Evolutionary conservation across 2,113 vertebrate genomes (phyloP), one percentile per base, ranked within the genome.

Genomic region (Limanda limanda): DNA sequence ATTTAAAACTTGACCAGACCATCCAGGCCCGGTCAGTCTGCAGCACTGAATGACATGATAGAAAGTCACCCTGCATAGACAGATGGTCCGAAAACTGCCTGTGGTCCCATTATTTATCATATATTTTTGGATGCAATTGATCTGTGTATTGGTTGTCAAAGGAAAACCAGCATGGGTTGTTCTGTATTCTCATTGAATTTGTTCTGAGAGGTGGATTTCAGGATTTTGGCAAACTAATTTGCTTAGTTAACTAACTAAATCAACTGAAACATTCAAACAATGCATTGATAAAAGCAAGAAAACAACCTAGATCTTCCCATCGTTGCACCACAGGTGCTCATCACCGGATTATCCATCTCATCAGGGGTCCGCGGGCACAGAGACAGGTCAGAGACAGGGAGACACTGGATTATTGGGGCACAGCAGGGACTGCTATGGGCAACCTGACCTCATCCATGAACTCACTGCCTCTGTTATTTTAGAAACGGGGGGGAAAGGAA

Each of bases 401-500:
- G 88, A 90, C 86, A 86, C 82, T 88, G 88, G 90, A 92, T 90
- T 92, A 88, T 82, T 86, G 81, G 83, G 87, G 76, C 86, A 76
- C 91, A 92, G 83, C 86, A 59, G 88, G 82, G 70, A 77, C 81
- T 86, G 78, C 89, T 79, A 74, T 79, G 75, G 88, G 79, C 85
- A 87, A 86, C 71, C 86, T 92, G 89, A 93, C 91, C 92, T 86
- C 70, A 87, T 86, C 80, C 76, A 89, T 90, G 89, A 94, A 92
- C 91, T 90, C 84, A 88, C 77, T 88, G 88, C 69, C 90, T 89
- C 80, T 88, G 88, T 92, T 91, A 88, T 93, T 92, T 90, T 88
- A 92, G 83, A 87, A 69, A 60, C 5, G 60, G 27, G 54, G 61
- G 9, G 57, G 74, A 17, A 12, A 58, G 70, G 69, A 61, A 24